phyloP scores from a whole-genome alignment of 2,113 vertebrate genomes.

The Taxidea taxus region DNA sequence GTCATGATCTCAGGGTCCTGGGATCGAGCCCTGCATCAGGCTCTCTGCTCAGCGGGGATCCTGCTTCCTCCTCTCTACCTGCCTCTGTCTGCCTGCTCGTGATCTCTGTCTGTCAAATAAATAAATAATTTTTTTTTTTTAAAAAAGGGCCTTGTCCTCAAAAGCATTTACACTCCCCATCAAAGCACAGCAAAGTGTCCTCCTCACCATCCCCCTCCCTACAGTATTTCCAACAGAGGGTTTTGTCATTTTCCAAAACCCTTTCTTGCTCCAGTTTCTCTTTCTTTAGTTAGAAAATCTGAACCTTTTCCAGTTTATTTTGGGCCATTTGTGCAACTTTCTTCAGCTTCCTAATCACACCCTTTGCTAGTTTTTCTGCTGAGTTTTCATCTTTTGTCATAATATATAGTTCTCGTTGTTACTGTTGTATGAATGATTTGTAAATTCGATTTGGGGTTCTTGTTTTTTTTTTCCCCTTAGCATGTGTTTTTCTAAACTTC shows the following conservation, averaged over 20 bases:
- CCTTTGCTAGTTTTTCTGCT: not conserved
- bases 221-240: not conserved
- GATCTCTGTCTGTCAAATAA: too few relatives aligned
- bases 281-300: not conserved
- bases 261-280: not conserved
- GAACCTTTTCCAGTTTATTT: not conserved
- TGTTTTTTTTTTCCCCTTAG: not conserved
- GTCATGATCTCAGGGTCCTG: too few relatives aligned
- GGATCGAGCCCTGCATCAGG: too few relatives aligned
- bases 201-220: not conserved
- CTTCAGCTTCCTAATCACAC: not conserved
- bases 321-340: not conserved
- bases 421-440: not conserved
- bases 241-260: not conserved
- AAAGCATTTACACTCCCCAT: not conserved
- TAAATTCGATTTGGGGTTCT: not conserved
- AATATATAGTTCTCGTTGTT: not conserved
- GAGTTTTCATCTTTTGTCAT: not conserved
- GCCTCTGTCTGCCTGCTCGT: too few relatives aligned
- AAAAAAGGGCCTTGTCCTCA: not conserved
- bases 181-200: fast-evolving
- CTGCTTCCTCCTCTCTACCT: too few relatives aligned
- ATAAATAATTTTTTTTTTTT: too few relatives aligned
- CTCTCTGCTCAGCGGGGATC: too few relatives aligned
- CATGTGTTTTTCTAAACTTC: not conserved